Percentiles rank a stretch among this genome's conserved stretches.
These are phyloP conservation scores for Meteorus sp. DNA, from an alignment of 1,140 invertebrate genomes.

Conservation along the genomic window DNA sequence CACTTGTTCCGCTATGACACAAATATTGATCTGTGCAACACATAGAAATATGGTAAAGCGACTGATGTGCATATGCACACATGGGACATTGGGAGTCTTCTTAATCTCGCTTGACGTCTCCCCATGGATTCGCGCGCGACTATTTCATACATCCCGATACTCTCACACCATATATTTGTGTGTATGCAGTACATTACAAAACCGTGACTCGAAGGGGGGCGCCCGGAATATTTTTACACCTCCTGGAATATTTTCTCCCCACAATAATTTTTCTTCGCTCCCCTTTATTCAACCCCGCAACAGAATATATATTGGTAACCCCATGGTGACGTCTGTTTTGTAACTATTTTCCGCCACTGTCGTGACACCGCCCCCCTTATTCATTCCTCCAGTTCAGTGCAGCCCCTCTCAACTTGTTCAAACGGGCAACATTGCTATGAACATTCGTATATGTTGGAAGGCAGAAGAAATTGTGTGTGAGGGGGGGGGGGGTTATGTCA, in stretches of 20 bases:
- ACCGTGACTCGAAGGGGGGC: neutral
- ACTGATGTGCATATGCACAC: neutral
- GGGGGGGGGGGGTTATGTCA: slow-evolving; percentile 4
- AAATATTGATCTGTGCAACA: neutral
- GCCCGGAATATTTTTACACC: slow-evolving; percentile 37
- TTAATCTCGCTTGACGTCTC: slow-evolving; percentile 18
- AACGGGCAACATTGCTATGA: too few species aligned
- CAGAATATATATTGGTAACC: too few species aligned
- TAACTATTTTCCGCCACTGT: slow-evolving; percentile 36
- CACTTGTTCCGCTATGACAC: neutral
- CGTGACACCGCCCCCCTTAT: slow-evolving; percentile 10
- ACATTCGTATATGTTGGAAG: too few species aligned
- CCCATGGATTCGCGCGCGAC: slow-evolving; percentile 22
- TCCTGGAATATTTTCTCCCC: too few species aligned
- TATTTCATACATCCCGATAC: neutral
- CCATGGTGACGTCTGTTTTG: slow-evolving; percentile 31
- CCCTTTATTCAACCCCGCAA: too few species aligned
- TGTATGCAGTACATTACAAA: too few species aligned
- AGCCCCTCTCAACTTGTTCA: too few species aligned
- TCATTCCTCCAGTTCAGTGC: neutral
- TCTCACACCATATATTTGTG: neutral
- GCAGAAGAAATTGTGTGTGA: too few species aligned
- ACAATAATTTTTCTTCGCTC: slow-evolving; percentile 18
- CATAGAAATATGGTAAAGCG: neutral
- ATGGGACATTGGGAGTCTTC: slow-evolving; percentile 2